Evolutionary conservation across 1,140 invertebrate genomes (phyloP).

Genomic region (Watersipora subatra): DNA sequence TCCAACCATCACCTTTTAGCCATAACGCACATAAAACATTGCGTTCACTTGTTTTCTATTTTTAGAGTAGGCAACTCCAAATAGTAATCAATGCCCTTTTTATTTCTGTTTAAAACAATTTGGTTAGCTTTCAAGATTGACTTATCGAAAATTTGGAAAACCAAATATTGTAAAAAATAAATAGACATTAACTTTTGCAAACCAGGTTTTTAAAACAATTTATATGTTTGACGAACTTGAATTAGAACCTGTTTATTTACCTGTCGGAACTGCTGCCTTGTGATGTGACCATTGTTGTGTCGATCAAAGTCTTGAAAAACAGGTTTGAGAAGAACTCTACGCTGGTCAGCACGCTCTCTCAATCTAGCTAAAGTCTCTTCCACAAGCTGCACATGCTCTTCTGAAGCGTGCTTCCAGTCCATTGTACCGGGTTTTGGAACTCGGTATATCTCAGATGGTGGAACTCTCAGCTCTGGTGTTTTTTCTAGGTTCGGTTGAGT

Average conservation of each 20-base stretch:
- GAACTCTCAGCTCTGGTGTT: constrained; percentile 25
- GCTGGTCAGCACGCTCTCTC: constrained; percentile 22
- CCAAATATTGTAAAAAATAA: too few relatives aligned
- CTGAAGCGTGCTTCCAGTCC: constrained; percentile 24
- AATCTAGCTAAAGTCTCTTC: constrained; percentile 27
- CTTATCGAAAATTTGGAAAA: too few relatives aligned
- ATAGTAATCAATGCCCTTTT: too few relatives aligned
- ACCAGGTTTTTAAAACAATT: too few relatives aligned
- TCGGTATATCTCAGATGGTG: constrained; percentile 28
- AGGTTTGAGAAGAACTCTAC: constrained; percentile 31
- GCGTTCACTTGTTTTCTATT: too few relatives aligned
- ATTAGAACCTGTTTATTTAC: constrained; percentile 4
- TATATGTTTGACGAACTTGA: too few relatives aligned
- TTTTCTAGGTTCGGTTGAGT: constrained; percentile 34
- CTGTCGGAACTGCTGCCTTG: constrained; percentile 34
- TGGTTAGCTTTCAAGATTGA: too few relatives aligned
- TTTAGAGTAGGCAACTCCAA: too few relatives aligned
- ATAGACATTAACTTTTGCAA: too few relatives aligned
- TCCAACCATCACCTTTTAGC: too few relatives aligned
- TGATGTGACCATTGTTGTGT: constrained; percentile 38
- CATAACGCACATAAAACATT: too few relatives aligned
- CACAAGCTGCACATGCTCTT: constrained; percentile 24
- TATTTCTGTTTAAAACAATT: too few relatives aligned
- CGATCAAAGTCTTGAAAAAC: constrained; percentile 39
- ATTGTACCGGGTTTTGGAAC: constrained; percentile 37